Evolutionary conservation across 2,888 invertebrate genomes (phyloP).

Genomic region (Drosophila pullipes): DNA sequence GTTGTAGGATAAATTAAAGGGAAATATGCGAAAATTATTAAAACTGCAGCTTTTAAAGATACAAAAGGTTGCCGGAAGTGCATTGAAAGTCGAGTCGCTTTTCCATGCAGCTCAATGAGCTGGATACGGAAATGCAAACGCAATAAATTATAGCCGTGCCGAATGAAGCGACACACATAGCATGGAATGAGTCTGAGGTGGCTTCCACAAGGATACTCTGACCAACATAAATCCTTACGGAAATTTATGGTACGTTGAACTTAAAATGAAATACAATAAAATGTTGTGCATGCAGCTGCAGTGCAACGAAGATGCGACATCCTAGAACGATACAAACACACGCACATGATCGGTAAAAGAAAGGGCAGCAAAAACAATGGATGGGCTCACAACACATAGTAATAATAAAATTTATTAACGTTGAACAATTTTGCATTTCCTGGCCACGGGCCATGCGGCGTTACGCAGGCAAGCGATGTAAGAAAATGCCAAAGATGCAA

Average conservation of each 20-base stretch:
- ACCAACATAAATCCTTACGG: constrained; percentile 71
- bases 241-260: constrained; percentile 78
- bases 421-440: constrained; percentile 59
- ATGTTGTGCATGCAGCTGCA: constrained; percentile 54
- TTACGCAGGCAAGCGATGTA: constrained; percentile 35
- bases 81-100: constrained; percentile 47
- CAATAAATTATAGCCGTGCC: constrained; percentile 69
- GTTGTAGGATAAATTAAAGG: constrained; percentile 18
- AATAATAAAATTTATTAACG: constrained; percentile 76
- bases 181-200: constrained; percentile 1
- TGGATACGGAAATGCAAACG: constrained; percentile 69
- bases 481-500: constrained; percentile 52
- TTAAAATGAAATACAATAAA: constrained; percentile 79
- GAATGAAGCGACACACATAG: constrained; percentile 49
- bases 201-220: constrained; percentile 31
- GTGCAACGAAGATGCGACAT: constrained; percentile 44
- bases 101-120: constrained; percentile 66
- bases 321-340: constrained; percentile 10
- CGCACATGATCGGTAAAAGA: not conserved
- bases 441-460: constrained; percentile 33
- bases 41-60: constrained; percentile 33
- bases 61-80: constrained; percentile 29
- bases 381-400: constrained; percentile 45
- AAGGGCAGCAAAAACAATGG: constrained; percentile 42
- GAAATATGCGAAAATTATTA: constrained; percentile 44